phyloP scores from a whole-genome alignment of 2,888 invertebrate species.

The Dasypolia templi region DNA sequence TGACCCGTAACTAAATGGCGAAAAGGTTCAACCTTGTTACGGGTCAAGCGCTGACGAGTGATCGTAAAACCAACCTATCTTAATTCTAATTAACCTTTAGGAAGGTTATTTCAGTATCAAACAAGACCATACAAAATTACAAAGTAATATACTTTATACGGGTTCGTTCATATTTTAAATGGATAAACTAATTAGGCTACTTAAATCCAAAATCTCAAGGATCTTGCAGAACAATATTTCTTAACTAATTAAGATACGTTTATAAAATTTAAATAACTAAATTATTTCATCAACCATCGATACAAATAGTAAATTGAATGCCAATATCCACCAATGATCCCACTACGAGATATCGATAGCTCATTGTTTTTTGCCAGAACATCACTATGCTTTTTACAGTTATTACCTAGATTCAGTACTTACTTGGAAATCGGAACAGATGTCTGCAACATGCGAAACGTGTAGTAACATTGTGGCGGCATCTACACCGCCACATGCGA shows the following conservation, averaged over 20 bases:
- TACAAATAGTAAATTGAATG: neutral
- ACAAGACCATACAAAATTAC: neutral
- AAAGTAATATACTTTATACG: too few relatives aligned
- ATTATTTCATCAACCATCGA: neutral
- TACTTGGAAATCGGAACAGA: conserved; percentile 53
- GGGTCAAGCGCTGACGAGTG: neutral
- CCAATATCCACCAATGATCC: neutral
- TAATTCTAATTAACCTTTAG: neutral
- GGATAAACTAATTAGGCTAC: neutral
- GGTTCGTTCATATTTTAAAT: too few relatives aligned
- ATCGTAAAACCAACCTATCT: conserved; percentile 2
- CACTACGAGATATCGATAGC: conserved; percentile 1
- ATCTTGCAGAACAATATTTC: neutral
- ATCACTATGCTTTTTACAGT: conserved; percentile 51
- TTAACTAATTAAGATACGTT: neutral
- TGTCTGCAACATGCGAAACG: conserved; percentile 37
- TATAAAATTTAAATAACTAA: too few relatives aligned
- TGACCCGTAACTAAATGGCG: conserved; percentile 4
- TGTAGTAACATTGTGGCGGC: conserved; percentile 27
- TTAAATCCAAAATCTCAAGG: neutral
- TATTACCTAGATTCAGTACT: conserved; percentile 50
- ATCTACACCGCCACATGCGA: too few relatives aligned
- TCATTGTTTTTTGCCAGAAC: neutral
- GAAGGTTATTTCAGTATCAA: neutral
- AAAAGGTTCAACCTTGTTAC: neutral